Base-by-base conservation (phyloP, 2,888 invertebrate species). In the Callinectes sapidus region DNA sequence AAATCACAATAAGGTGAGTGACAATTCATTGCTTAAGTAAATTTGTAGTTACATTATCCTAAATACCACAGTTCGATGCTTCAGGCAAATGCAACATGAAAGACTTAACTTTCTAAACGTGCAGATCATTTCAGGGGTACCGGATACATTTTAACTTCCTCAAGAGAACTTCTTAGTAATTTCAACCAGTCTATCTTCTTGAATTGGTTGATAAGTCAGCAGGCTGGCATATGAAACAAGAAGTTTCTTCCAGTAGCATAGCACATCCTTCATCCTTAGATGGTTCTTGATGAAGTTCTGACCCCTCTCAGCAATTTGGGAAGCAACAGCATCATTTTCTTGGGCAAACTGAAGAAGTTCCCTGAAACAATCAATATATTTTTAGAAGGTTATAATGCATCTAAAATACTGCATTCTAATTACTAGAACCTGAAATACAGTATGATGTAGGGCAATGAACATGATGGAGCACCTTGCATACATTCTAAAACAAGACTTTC, bases 231-330 rank as follows among this genome's bases (percentile, higher is more conserved):
- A 94, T 16, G 93, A 90, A 10, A 54, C 77, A 55, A 94, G 92
- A 39, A 94, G 88, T 77, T 92, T 94, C 35, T 61, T 85, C 99
- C 99, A 99, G 95, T 98, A 99, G 95, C 98, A 98, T 94, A 96
- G 96, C 0, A 99, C 97, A 96, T 99, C 98, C 92, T 97, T 96
- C 96, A 98, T 97, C 95, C 97, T 97, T 92, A 99, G 96, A 96
- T 98, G 97, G 92, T 98, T 96, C 97, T 97, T 97, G 95, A 99
- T 97, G 95, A 98, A 97, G 95, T 97, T 96, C 95, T 97, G 97
- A 0, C 99, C 99, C 95, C 97, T 97, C 92, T 97, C 96, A 0
- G 99, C 98, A 94, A 99, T 99, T 95, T 97, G 96, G 95, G 96
- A 96, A 0, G 97, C 97, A 89, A 98, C 95, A 0, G 96, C 96